Conservation (phyloP, 2,113 vertebrate genomes). For the Phycodurus eques region DNA sequence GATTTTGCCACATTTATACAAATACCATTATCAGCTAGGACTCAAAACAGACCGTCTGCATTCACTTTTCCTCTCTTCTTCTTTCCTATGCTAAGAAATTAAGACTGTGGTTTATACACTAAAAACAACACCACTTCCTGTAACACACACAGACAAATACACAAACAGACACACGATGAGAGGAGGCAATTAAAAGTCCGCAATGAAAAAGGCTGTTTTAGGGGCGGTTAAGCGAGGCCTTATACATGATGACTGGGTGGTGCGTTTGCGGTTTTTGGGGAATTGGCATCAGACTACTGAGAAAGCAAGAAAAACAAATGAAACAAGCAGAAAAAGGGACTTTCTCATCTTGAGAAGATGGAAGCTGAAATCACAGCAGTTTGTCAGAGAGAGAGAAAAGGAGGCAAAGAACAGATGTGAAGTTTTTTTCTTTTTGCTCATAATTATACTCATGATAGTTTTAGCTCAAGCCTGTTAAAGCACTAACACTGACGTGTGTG, state of each 20-base stretch:
- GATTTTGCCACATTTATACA: slow-evolving; percentile 44
- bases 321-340: slow-evolving; percentile 31
- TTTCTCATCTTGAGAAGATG: slow-evolving; percentile 1
- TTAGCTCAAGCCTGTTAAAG: slow-evolving; percentile 12
- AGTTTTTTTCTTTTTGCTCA: slow-evolving; percentile 6
- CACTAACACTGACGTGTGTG: slow-evolving; percentile 8
- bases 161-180: background rate
- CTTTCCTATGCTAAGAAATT: background rate
- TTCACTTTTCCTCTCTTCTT: background rate
- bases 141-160: slow-evolving; percentile 7
- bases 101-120: background rate
- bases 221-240: slow-evolving; percentile 1
- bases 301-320: slow-evolving; percentile 40
- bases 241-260: slow-evolving; percentile 4
- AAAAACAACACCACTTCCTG: background rate
- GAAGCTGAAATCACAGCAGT: background rate
- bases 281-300: slow-evolving; percentile 50
- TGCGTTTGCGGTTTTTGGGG: slow-evolving; percentile 3
- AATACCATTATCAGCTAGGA: slow-evolving; percentile 30
- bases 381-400: background rate
- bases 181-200: background rate
- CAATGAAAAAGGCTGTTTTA: background rate
- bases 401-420: slow-evolving; percentile 49
- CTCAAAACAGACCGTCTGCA: slow-evolving; percentile 25
- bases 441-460: slow-evolving; percentile 32